phyloP scores from a whole-genome alignment of 2,113 vertebrate species.

The Zapornia atra region DNA sequence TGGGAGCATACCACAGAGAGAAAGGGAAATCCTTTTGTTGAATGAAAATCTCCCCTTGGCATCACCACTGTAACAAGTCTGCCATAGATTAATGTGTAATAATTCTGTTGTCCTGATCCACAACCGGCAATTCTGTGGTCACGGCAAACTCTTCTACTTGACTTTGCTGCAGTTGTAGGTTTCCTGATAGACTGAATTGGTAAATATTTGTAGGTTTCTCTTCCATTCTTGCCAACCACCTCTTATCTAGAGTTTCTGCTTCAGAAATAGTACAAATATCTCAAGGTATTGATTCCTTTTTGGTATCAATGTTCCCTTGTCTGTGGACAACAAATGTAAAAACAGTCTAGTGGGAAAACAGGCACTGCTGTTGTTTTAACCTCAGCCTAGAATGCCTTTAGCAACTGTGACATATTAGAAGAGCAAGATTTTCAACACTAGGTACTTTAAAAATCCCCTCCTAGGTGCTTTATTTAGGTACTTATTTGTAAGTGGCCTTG shows the following conservation, averaged over 20 bases:
- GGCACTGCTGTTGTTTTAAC: not conserved
- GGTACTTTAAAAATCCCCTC: not conserved
- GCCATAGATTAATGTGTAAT: not conserved
- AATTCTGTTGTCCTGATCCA: not conserved
- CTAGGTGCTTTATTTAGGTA: not conserved
- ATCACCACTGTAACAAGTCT: not conserved
- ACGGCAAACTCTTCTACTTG: not conserved
- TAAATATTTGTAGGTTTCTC: not conserved
- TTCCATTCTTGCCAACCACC: not conserved
- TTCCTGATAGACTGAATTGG: not conserved
- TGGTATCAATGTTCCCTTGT: not conserved
- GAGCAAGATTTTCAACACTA: not conserved
- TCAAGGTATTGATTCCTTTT: slow-evolving; percentile 21
- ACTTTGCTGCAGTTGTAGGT: not conserved
- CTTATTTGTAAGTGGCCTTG: not conserved
- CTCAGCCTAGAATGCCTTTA: not conserved
- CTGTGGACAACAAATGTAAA: not conserved
- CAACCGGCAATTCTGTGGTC: not conserved
- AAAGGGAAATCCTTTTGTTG: not conserved
- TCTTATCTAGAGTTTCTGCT: not conserved
- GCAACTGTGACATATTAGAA: not conserved
- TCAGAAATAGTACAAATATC: not conserved
- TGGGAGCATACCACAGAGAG: not conserved
- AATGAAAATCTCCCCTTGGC: not conserved
- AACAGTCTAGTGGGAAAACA: slow-evolving; percentile 10